A percentile compares a stretch with the other conserved stretches of the same genome.
phyloP scores from a whole-genome alignment of 2,888 invertebrate species.

The Erebia epiphron region DNA sequence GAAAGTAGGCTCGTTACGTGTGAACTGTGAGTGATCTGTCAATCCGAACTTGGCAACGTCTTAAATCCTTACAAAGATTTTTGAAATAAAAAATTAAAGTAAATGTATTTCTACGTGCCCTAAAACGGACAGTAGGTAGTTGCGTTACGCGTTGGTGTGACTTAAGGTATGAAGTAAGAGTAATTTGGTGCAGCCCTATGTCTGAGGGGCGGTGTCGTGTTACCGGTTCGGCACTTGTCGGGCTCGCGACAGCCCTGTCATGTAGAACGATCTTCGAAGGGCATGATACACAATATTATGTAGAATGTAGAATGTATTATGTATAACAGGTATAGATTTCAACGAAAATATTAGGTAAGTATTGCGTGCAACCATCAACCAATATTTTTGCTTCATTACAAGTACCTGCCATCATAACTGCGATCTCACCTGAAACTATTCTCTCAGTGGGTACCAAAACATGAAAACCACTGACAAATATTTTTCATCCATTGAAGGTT shows the following conservation, averaged over 20 bases:
- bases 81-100: too few species aligned
- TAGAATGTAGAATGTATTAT: too few species aligned
- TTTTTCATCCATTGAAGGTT: too few species aligned
- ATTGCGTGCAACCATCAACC: too few species aligned
- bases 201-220: constrained; percentile 38
- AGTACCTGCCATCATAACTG: too few species aligned
- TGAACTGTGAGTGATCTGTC: background rate
- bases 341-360: background rate
- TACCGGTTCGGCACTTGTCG: constrained; percentile 25
- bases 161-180: background rate
- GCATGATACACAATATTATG: background rate
- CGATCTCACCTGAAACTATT: too few species aligned
- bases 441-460: too few species aligned
- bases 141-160: background rate
- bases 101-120: too few species aligned
- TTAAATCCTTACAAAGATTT: too few species aligned
- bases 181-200: constrained; percentile 32
- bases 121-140: background rate
- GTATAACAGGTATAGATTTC: background rate
- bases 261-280: background rate
- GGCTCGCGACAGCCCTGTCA: constrained; percentile 9
- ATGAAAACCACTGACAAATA: too few species aligned
- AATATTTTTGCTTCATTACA: too few species aligned
- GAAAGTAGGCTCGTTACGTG: constrained; percentile 4
- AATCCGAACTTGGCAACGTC: background rate